Evolutionary conservation across 2,797 vertebrate species (phyloP).

Genomic region (Centropyge bicolor): DNA sequence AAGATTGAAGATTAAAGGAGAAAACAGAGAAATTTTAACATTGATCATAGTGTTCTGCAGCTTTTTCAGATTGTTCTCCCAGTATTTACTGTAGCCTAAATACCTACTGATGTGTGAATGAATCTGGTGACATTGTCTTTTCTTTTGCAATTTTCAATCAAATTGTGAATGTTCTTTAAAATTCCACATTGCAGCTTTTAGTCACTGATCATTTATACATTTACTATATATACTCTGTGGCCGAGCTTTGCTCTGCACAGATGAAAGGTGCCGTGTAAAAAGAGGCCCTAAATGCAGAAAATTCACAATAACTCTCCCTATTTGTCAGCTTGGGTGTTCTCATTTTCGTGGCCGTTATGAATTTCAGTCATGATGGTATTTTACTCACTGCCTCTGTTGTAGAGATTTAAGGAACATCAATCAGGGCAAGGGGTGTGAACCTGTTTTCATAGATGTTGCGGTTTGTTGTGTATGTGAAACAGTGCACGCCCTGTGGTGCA

Average conservation of each 20-base stretch:
- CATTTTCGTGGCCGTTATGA: not conserved
- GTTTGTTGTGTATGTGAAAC: not conserved
- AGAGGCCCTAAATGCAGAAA: not conserved
- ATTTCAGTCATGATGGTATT: not conserved
- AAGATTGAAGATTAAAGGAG: not conserved
- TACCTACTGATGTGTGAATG: not conserved
- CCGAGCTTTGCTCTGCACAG: not conserved
- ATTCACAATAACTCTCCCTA: conserved; percentile 7
- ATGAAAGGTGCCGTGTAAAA: not conserved
- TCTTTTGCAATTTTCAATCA: not conserved
- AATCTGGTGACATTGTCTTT: not conserved
- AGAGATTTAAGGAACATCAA: not conserved
- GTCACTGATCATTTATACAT: not conserved
- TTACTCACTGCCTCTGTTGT: not conserved
- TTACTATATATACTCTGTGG: not conserved
- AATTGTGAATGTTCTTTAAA: not conserved
- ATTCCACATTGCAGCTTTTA: not conserved
- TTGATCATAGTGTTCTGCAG: not conserved
- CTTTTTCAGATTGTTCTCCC: not conserved
- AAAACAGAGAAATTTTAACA: not conserved
- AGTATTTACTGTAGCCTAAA: not conserved
- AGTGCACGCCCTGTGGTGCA: not conserved
- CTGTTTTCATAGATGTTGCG: not conserved
- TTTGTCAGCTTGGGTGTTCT: not conserved
- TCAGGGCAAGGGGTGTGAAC: not conserved